These are phyloP conservation scores for Willisornis vidua DNA, from an alignment of 2,113 vertebrate species.

Conservation along the genomic window DNA sequence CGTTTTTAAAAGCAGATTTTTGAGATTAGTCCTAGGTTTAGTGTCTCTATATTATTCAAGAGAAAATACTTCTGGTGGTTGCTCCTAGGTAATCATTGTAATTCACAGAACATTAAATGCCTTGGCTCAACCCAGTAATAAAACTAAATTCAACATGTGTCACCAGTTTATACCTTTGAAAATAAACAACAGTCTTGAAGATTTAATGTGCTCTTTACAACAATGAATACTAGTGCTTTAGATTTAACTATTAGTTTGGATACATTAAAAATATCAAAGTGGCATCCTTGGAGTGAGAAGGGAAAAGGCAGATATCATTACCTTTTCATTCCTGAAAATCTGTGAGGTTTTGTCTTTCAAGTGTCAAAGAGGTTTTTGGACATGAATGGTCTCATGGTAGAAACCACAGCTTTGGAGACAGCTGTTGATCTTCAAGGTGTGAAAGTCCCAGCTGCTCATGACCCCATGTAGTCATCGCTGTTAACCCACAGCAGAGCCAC, in stretches of 20 bases:
- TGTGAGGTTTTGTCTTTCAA: background rate
- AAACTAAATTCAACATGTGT: background rate
- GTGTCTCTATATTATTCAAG: background rate
- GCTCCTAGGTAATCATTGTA: background rate
- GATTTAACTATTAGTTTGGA: background rate
- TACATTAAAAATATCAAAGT: background rate
- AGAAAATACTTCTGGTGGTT: background rate
- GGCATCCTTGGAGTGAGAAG: background rate
- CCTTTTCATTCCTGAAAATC: background rate
- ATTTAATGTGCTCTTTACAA: background rate
- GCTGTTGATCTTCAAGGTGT: background rate
- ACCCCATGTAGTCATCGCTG: fast-evolving
- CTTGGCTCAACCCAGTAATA: background rate
- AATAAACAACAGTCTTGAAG: background rate
- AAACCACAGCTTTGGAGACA: background rate
- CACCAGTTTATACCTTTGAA: background rate
- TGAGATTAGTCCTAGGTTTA: background rate
- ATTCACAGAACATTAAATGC: background rate
- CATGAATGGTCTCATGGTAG: background rate
- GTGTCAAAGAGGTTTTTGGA: background rate
- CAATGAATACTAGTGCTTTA: background rate
- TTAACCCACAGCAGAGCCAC: background rate
- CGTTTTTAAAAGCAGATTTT: background rate
- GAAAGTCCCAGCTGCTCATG: background rate
- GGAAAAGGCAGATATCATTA: background rate